Base-by-base conservation (phyloP, 2,797 vertebrate species). In the Silurus lanzhouensis region DNA sequence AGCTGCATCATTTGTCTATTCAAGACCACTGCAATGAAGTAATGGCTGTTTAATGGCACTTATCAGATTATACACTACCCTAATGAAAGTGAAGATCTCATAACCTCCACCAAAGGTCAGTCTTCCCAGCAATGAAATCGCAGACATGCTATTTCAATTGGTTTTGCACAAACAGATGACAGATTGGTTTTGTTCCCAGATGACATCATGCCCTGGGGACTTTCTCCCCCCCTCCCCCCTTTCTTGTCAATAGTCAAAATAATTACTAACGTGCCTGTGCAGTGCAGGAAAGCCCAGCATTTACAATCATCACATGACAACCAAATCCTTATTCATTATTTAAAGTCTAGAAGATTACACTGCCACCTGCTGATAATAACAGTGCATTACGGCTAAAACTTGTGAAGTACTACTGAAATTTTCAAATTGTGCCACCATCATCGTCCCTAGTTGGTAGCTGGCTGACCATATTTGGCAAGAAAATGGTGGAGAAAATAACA, bases 11-110 rank as follows among this genome's bases (percentile, higher is more conserved):
- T 9, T 76, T n/a, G 52, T 57, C 46, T 10, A 57, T 27, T 8
- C 14, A 76, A 58, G 52, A 58, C 9, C 87, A 92, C 89, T 92
- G 92, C 92, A 93, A 94, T 94, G 94, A 93, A 92, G 93, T 91
- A 90, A 92, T 92, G 94, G 93, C 92, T 91, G 17, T 58, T 31
- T 58, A 19, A 58, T 3, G 31, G 31, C 58, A 61, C 57, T 38
- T 77, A 17, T 78, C 76, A 61, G 93, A 95, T 95, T 93, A 95
- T 94, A 95, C 92, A 88, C 93, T 92, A 93, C 93, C 93, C 92
- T 94, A 95, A 96, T 95, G 94, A 95, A 95, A 95, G 95, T 94
- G 94, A 95, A 93, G 92, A 61, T 44, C 55, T 22, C 92, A 92
- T 92, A 94, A 95, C 93, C 94, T 91, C 92, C 93, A 91, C 92